Evolutionary conservation across 2,797 vertebrate species (phyloP), one percentile per base, ranked within the genome.

Genomic region (Ispidina picta): DNA sequence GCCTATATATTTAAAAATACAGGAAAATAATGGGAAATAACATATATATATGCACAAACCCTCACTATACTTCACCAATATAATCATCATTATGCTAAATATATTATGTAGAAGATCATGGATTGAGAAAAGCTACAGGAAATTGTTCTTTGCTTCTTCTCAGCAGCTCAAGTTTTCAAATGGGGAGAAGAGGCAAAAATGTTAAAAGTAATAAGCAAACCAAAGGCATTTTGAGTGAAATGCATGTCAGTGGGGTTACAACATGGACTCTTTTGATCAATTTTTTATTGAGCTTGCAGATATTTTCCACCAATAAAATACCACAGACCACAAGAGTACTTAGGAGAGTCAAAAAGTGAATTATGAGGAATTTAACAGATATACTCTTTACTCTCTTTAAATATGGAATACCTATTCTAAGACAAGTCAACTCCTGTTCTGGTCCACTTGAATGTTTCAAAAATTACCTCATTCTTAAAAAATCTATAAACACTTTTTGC

Each of bases 281-380:
- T 80, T 82, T 80, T 77, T 81, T 87, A 84, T 81, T 69, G 48
- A 83, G 59, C 44, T 89, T 95, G 79, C 52, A 93, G 81, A 48
- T 72, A 85, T 76, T 95, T 95, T 92, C 60, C 37, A 88, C 23
- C 46, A 89, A 76, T 37, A 25, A 73, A 88, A 82, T 59, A 71
- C 69, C 74, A 85, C 78, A 78, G 54, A 92, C 73, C 77, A 79
- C 2, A 20, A 78, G 60, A 85, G n/a, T 64, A 72, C 31, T 93
- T 35, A 52, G 22, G 26, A 85, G 43, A 89, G 18, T 86, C 54
- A 66, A 14, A 39, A 83, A 86, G 44, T 66, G 21, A 89, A 65
- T 89, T 77, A 89, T 10, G 22, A 83, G 31, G 31, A 66, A 65
- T 74, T 75, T 44, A 43, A 83, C 20, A 46, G 82, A 93, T 89